Evolutionary conservation across 2,113 vertebrate species (phyloP).

Genomic region (Oncorhynchus keta): DNA sequence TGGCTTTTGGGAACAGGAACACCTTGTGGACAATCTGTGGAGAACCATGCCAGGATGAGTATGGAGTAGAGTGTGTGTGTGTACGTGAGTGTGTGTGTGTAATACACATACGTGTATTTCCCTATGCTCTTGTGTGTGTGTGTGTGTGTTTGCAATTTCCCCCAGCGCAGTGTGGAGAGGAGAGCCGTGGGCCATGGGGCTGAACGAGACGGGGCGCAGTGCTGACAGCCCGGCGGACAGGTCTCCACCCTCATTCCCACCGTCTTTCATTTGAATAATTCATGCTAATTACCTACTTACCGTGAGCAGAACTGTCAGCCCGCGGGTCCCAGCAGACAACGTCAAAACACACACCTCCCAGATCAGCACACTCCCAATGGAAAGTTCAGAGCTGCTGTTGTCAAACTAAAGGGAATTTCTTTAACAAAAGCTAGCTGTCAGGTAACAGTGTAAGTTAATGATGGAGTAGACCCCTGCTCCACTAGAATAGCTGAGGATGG

Average conservation of each 20-base stretch:
- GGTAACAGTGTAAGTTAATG: slow-evolving; percentile 57
- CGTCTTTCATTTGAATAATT: slow-evolving; percentile 74
- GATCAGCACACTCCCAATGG: slow-evolving; percentile 50
- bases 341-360: neutral
- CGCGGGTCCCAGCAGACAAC: slow-evolving; percentile 41
- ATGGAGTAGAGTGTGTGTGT: slow-evolving; percentile 5
- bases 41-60: slow-evolving; percentile 4
- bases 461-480: slow-evolving; percentile 48
- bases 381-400: slow-evolving; percentile 49
- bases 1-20: slow-evolving; percentile 1
- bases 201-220: slow-evolving; percentile 56
- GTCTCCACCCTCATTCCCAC: slow-evolving; percentile 70
- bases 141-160: neutral
- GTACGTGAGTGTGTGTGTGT: slow-evolving; percentile 7
- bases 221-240: slow-evolving; percentile 74
- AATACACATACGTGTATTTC: neutral
- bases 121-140: neutral
- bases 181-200: slow-evolving; percentile 43
- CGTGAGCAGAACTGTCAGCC: slow-evolving; percentile 64
- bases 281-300: slow-evolving; percentile 77
- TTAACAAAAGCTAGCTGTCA: slow-evolving; percentile 62
- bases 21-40: slow-evolving; percentile 17
- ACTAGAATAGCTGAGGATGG: slow-evolving; percentile 42
- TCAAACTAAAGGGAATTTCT: slow-evolving; percentile 60
- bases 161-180: too few relatives aligned